A percentile compares a stretch with the other conserved stretches of the same genome.
Evolutionary conservation across 2,888 invertebrate species (phyloP).

Genomic region (Phymatocera aterrima): DNA sequence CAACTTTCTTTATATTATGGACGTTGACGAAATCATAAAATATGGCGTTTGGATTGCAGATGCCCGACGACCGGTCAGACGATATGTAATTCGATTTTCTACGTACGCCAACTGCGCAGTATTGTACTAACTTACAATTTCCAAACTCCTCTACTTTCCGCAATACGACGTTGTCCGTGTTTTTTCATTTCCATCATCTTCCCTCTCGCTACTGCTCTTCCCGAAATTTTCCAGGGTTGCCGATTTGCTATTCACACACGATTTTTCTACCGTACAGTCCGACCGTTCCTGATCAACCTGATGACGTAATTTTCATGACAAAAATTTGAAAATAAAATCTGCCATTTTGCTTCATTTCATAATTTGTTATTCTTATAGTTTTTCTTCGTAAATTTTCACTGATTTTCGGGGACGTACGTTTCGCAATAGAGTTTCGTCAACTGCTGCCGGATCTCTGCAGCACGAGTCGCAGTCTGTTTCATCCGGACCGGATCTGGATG

Average conservation of each 20-base stretch:
- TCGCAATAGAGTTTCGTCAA: slow-evolving; percentile 1
- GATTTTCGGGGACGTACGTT: slow-evolving; percentile 14
- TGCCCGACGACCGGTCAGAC: too few species aligned
- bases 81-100: too few species aligned
- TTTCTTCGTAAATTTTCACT: neutral
- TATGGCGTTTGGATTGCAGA: slow-evolving; percentile 8
- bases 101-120: too few species aligned
- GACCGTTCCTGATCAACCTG: slow-evolving; percentile 12
- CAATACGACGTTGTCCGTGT: neutral
- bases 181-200: neutral
- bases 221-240: neutral
- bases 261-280: slow-evolving; percentile 19
- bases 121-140: too few species aligned
- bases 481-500: slow-evolving; percentile 11
- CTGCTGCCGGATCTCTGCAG: slow-evolving; percentile 8
- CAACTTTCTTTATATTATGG: neutral
- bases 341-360: neutral
- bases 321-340: neutral
- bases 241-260: slow-evolving; percentile 8
- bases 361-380: neutral
- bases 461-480: slow-evolving; percentile 16
- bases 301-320: neutral
- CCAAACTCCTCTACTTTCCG: neutral
- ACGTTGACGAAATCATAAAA: neutral
- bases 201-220: neutral